Base-by-base conservation (phyloP, 2,797 vertebrate genomes). In the Nothura maculosa region DNA sequence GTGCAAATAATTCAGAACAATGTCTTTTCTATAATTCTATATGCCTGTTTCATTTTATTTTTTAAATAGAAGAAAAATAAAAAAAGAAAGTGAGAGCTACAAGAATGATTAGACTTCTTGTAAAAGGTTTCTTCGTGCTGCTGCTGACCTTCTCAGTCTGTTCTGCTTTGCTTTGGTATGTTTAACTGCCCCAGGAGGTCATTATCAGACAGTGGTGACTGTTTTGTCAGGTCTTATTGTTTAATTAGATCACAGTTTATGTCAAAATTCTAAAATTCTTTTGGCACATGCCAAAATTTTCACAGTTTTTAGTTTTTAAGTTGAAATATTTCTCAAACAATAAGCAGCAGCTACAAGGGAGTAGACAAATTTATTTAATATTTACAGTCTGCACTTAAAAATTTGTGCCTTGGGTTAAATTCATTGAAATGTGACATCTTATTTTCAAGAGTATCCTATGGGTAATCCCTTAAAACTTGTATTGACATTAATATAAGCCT, bases 161-260 rank as follows among this genome's bases (percentile, higher is more conserved):
- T 94, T 97, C 93, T 94, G 85, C 87, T 96, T 97, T 97, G 96
- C 96, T 96, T 96, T 45, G 52, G 88, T 95, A 93, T 95, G 93
- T 94, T 97, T 95, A 97, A 97, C 95, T 97, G 97, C 97, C 97
- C 95, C 95, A 2, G 97, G 98, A 98, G 96, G 96, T 97, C 94
- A 97, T 97, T 98, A 97, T 97, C 90, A 95, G 95, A 97, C 91
- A 96, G 96, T 94, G 94, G 96, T 96, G 96, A 97, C 96, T 97
- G 87, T 97, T 98, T 98, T 98, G 97, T 98, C 98, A 98, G 87
- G 96, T 97, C 97, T 97, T 98, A 96, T 97, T 98, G 96, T 97
- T 98, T 98, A 98, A 98, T 98, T 98, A 98, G 97, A 98, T 98
- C 97, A 98, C 97, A 97, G 96, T 89, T 97, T 97, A 96, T 96